Evolutionary conservation across 2,797 vertebrate genomes (phyloP), one percentile per base, ranked within the genome.

Genomic region (Lagocephalus sceleratus): DNA sequence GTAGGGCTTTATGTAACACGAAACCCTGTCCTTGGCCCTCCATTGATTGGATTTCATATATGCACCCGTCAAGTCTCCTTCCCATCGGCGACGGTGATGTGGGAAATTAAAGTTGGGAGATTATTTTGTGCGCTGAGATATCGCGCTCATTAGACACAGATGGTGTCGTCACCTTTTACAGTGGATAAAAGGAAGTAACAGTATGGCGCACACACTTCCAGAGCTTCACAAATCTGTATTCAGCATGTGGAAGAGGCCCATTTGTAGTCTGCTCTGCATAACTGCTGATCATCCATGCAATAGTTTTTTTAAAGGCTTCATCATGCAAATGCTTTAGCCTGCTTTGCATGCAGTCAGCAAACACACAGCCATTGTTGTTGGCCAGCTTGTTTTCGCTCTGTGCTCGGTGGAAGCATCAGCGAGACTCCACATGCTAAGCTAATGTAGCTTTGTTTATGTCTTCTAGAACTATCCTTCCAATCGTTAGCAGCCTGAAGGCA

Each of bases 331-430:
- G 43, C 47, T 50, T 46, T 20, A 55, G 54, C 25, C 72, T 83
- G 61, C 66, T 82, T 76, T 67, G 73, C 61, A 76, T 84, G 57
- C 65, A 15, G 22, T 57, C 51, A 61, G 75, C 69, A 58, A 51
- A 71, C 62, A 26, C 14, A 46, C 22, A 41, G 35, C 22, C 35
- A 43, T 22, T 62, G 48, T 54, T 64, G 43, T 58, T 40, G 14
- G 23, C 43, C 52, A 20, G 44, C 29, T 70, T 65, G 45, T 60
- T 75, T 66, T 63, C 61, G 68, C 59, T 71, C 41, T 51, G 53
- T 51, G 47, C 12, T 19, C 53, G 40, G 47, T 6, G 35, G 65
- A 29, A 29, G 47, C 39, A 52, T 47, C 3, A 1, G 46, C 60
- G 63, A 54, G 61, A n/a, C n/a, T 41, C 43, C 10, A 51, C 8